A percentile compares a stretch with the other conserved stretches of the same genome.
Conservation (phyloP, 2,113 vertebrate species). For the Chitala chitala region DNA sequence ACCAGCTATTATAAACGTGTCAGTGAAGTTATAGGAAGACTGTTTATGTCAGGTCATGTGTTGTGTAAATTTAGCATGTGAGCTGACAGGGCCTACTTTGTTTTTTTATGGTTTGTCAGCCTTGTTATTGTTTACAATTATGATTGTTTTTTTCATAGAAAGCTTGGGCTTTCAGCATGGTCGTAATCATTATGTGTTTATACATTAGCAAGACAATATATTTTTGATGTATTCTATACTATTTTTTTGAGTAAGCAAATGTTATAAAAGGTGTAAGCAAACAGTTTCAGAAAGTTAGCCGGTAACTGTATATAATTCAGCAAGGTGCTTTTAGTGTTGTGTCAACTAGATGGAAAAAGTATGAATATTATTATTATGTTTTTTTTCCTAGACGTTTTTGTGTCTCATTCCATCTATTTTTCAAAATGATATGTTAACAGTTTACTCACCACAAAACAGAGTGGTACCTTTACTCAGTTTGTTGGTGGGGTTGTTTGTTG, state of each 20-base stretch:
- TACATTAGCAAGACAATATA: not conserved
- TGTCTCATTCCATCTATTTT: no score
- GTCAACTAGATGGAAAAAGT: not conserved
- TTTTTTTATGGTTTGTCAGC: not conserved
- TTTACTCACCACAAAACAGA: no score
- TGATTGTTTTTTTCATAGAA: not conserved
- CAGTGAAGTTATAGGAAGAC: not conserved
- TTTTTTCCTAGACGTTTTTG: not conserved
- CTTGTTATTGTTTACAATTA: no score
- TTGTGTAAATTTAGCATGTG: not conserved
- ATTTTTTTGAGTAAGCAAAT: not conserved
- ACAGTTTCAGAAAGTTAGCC: not conserved
- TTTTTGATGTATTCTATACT: not conserved
- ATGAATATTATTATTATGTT: not conserved
- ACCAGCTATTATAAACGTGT: conserved; percentile 8
- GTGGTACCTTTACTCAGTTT: no score
- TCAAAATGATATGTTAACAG: no score
- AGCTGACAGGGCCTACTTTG: not conserved
- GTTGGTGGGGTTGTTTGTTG: no score
- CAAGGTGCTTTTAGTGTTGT: not conserved
- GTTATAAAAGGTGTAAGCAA: not conserved
- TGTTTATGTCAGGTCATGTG: not conserved
- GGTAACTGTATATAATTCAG: not conserved
- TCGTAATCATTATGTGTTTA: not conserved
- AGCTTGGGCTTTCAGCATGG: not conserved